Evolutionary conservation across 37 sponge, comb jelly and placozoan genomes (phyloP), one percentile per base, ranked within the genome.

Genomic region (Halisarca cf. caerulea): DNA sequence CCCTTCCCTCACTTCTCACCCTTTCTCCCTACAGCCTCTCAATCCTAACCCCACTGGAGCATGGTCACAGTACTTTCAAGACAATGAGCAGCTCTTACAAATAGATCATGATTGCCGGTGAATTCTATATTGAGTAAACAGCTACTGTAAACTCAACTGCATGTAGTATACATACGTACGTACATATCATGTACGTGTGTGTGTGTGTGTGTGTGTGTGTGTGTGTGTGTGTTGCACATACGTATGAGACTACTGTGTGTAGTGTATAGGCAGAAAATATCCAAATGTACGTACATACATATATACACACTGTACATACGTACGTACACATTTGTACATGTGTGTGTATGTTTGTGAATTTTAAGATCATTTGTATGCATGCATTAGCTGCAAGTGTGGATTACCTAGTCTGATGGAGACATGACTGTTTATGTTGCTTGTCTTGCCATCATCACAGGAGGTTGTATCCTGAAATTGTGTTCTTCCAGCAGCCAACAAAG

Each of bases 401-500:
- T 11, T 55, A 55, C 57, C 11, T n/a, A n/a, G n/a, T n/a, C n/a
- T n/a, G n/a, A n/a, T n/a, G n/a, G n/a, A n/a, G n/a, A n/a, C n/a
- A n/a, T n/a, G n/a, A n/a, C 17, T 55, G 11, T 20, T 55, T 20
- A 17, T 55, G 57, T 55, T 20, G 8, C n/a, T 23, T 20, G 20
- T 79, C 32, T 79, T 79, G 58, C 20, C 44, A 57, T 25, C n/a
- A 33, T 25, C 54, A 1, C 34, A 86, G 95, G 25, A 58, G 98
- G 11, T 79, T 98, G 25, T 95, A 90, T 78, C 98, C 98, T 21
- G 98, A 95, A 18, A 88, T 98, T 36, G 88, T 92, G 44, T 98
- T 98, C 92, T 95, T 98, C 78, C 98, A 98, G 66, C 93, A 88
- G 45, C 83, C 94, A 4, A 93, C 98, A 0, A 80, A 89, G 21